These are phyloP conservation scores for Bufo gargarizans DNA, from an alignment of 2,113 vertebrate species.

Conservation along the genomic window DNA sequence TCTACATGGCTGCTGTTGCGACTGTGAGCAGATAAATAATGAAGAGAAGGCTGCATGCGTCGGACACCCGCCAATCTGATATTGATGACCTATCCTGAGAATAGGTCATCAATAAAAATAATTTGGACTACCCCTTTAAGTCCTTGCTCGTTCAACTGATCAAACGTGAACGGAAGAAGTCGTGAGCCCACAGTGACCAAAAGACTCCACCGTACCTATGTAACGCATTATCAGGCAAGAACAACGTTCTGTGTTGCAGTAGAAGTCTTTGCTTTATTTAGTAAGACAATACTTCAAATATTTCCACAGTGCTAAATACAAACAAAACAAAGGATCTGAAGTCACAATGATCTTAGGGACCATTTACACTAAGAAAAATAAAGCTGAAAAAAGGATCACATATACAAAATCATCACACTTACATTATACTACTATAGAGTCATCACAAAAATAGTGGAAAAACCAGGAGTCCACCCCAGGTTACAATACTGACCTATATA, in stretches of 20 bases:
- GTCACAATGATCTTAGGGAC: background rate
- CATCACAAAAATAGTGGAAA: background rate
- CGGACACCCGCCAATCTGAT: too few relatives aligned
- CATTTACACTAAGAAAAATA: background rate
- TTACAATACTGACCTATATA: background rate
- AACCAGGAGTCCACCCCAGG: background rate
- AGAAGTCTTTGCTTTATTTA: slow-evolving; percentile 32
- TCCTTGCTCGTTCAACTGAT: too few relatives aligned
- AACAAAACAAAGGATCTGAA: background rate
- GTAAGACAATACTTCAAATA: slow-evolving; percentile 27
- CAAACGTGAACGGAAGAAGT: too few relatives aligned
- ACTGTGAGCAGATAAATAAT: too few relatives aligned
- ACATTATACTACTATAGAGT: background rate
- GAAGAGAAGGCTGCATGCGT: too few relatives aligned
- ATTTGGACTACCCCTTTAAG: too few relatives aligned
- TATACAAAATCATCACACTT: background rate
- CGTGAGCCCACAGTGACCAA: too few relatives aligned
- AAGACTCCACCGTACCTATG: too few relatives aligned
- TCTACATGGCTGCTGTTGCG: too few relatives aligned
- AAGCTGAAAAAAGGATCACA: background rate
- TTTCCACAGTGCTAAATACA: slow-evolving; percentile 1
- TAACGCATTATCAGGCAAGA: too few relatives aligned
- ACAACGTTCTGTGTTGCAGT: background rate
- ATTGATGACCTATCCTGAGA: too few relatives aligned
- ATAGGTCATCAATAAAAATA: too few relatives aligned